A percentile compares a stretch with the other conserved stretches of the same genome.
Conservation (phyloP, 2,797 vertebrate species). For the Lithobates sylvaticus region DNA sequence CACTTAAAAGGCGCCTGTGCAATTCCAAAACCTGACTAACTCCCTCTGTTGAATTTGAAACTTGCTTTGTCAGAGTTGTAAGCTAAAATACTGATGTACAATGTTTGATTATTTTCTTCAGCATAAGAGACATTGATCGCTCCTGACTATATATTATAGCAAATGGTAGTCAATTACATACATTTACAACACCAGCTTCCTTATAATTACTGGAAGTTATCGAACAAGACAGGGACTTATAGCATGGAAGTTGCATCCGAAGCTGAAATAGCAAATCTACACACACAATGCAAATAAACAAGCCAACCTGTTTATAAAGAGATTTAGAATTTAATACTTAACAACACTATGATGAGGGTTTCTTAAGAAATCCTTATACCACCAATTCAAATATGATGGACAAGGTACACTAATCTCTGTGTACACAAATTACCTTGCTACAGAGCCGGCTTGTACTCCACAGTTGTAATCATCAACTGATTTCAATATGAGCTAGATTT, state of each 20-base stretch:
- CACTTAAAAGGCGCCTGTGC: too few species aligned
- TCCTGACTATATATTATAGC: constrained; percentile 80
- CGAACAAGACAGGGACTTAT: constrained; percentile 80
- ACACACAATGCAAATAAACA: constrained; percentile 77
- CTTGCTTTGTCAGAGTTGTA: constrained; percentile 69
- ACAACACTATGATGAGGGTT: constrained; percentile 57
- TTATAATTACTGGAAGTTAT: constrained; percentile 85
- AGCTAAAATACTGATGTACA: constrained; percentile 75
- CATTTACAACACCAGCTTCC: constrained; percentile 80
- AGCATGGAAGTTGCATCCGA: constrained; percentile 72
- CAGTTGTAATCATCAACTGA: constrained; percentile 11
- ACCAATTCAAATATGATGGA: constrained; percentile 62
- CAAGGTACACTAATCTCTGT: constrained; percentile 49
- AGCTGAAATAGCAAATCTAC: constrained; percentile 79
- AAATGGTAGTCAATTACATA: constrained; percentile 78
- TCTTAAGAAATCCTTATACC: constrained; percentile 65
- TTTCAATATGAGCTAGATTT: not conserved
- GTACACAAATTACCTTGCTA: constrained; percentile 27
- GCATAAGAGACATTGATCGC: constrained; percentile 79
- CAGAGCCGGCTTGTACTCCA: not conserved
- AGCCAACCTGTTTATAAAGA: constrained; percentile 69
- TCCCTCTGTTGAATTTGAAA: constrained; percentile 74
- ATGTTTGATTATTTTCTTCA: constrained; percentile 73
- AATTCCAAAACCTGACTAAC: constrained; percentile 68
- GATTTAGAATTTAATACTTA: constrained; percentile 70